A percentile compares a stretch with the other conserved stretches of the same genome.
phyloP scores from a whole-genome alignment of 2,797 vertebrate genomes.

The Dendrocincla tyrannina region DNA sequence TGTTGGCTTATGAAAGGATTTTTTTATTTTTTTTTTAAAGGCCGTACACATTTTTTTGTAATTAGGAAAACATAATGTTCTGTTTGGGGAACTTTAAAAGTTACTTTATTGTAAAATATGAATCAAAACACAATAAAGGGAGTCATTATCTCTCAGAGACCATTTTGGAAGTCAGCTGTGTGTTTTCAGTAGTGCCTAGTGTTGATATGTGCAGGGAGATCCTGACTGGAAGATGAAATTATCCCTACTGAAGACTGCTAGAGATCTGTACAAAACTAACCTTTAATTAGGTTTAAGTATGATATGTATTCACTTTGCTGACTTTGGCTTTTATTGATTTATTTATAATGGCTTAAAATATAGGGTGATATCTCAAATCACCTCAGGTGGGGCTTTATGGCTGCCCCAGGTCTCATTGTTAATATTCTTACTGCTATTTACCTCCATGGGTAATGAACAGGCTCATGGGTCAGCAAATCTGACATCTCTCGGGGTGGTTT shows the following conservation, averaged over 20 bases:
- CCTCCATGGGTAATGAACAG: neutral
- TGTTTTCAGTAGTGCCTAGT: neutral
- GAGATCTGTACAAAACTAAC: conserved; percentile 23
- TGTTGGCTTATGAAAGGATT: neutral
- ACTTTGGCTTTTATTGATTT: conserved; percentile 59
- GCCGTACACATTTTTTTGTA: rapidly evolving
- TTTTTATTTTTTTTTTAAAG: neutral
- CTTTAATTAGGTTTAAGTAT: conserved; percentile 60
- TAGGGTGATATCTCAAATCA: conserved; percentile 4
- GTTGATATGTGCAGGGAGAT: neutral
- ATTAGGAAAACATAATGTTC: neutral
- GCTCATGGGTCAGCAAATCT: conserved; percentile 26
- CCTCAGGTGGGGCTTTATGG: neutral
- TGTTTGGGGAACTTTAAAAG: conserved; percentile 8
- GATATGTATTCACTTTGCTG: conserved; percentile 8
- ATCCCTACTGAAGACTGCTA: neutral
- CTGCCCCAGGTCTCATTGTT: conserved; percentile 15
- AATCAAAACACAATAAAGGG: conserved; percentile 36
- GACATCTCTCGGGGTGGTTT: neutral
- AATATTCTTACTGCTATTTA: conserved; percentile 27
- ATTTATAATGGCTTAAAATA: conserved; percentile 50
- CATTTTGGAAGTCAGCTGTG: neutral
- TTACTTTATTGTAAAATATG: conserved; percentile 45
- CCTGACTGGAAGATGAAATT: conserved; percentile 26
- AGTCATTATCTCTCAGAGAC: neutral